phyloP scores from a whole-genome alignment of 2,113 vertebrate species.

The Hydrolagus affinis region DNA sequence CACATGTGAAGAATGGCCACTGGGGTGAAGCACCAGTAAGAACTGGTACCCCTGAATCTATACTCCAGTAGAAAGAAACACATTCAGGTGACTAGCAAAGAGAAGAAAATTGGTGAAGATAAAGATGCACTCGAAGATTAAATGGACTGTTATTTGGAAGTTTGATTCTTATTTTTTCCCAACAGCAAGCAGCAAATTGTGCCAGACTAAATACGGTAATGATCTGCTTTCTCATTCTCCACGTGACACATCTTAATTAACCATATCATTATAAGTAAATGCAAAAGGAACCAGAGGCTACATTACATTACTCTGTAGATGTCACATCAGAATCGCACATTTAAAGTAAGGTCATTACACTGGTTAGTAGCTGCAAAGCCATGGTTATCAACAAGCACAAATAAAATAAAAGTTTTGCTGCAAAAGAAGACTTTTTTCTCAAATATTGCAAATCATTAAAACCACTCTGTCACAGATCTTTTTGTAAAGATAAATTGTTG shows the following conservation, averaged over 20 bases:
- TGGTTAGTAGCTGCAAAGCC: neutral
- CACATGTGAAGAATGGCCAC: too few relatives aligned
- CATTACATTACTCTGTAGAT: neutral
- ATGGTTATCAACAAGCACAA: neutral
- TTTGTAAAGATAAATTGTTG: neutral
- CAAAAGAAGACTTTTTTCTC: constrained; percentile 39
- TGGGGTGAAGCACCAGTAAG: too few relatives aligned
- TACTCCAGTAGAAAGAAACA: too few relatives aligned
- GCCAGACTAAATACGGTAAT: neutral
- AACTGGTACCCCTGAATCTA: too few relatives aligned
- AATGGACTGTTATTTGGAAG: neutral
- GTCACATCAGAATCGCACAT: neutral
- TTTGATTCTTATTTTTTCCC: neutral
- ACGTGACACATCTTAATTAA: neutral
- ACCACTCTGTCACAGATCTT: constrained; percentile 49
- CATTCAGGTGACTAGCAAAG: too few relatives aligned
- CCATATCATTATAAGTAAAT: neutral
- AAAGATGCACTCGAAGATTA: neutral
- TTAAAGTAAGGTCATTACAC: neutral
- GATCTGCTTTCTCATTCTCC: neutral
- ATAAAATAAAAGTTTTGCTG: too few relatives aligned
- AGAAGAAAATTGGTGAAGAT: too few relatives aligned
- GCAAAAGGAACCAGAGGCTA: neutral
- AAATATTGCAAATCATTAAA: constrained; percentile 60
- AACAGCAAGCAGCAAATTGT: neutral